Conservation (phyloP, 2,113 vertebrate genomes). For the Pica pica region DNA sequence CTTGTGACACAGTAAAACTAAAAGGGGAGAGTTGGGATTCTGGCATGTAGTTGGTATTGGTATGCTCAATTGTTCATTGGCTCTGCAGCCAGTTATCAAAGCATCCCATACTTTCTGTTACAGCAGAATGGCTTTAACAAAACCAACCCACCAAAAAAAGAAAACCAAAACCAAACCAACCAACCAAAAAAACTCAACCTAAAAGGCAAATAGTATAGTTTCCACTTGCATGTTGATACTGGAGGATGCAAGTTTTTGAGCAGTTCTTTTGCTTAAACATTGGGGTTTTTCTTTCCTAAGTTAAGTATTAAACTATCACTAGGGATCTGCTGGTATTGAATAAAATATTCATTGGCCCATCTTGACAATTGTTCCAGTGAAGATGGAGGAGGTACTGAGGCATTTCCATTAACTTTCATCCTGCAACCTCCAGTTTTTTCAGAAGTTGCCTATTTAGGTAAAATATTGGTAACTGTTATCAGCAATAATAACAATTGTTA, state of each 20-base stretch:
- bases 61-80: background rate
- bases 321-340: background rate
- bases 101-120: background rate
- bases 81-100: background rate
- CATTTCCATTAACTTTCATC: background rate
- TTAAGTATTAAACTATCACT: background rate
- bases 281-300: background rate
- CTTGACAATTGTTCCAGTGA: background rate
- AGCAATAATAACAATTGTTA: background rate
- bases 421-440: background rate
- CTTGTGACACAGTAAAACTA: background rate
- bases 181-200: background rate
- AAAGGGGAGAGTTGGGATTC: background rate
- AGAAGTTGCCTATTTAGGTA: background rate
- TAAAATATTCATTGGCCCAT: background rate
- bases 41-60: background rate
- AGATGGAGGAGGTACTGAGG: background rate
- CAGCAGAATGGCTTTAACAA: background rate
- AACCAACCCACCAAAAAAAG: background rate
- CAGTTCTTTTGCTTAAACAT: background rate
- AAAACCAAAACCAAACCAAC: background rate
- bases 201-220: background rate
- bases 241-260: background rate
- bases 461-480: background rate
- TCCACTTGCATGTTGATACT: background rate